A percentile compares a stretch with the other conserved stretches of the same genome.
phyloP scores from a whole-genome alignment of 2,113 vertebrate species.

The Diadophis punctatus region DNA sequence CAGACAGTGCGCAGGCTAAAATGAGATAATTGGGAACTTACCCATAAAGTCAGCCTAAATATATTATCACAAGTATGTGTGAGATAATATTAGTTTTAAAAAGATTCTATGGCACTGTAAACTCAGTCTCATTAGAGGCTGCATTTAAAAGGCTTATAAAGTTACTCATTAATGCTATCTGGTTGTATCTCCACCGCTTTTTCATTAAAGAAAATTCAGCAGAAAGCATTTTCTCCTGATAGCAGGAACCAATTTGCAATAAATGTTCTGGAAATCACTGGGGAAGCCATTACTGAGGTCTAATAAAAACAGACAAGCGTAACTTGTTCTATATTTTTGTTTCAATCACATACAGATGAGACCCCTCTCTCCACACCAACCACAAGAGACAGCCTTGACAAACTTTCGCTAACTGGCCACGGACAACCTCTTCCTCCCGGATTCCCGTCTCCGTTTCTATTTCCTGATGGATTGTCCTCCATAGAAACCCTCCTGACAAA shows the following conservation, averaged over 20 bases:
- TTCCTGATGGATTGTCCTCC: conserved; percentile 96
- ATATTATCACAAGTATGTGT: conserved; percentile 83
- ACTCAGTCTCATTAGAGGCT: conserved; percentile 86
- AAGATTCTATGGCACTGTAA: conserved; percentile 86
- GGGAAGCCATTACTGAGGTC: conserved; percentile 86
- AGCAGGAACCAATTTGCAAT: conserved; percentile 88
- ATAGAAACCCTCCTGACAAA: conserved; percentile 99
- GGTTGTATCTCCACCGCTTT: conserved; percentile 87
- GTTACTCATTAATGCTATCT: conserved; percentile 89
- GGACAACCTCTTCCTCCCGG: conserved; percentile 92
- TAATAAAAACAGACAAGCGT: conserved; percentile 89
- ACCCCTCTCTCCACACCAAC: conserved; percentile 93
- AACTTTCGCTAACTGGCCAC: conserved; percentile 92
- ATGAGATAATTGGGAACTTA: conserved; percentile 81
- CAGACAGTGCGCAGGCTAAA: conserved; percentile 70
- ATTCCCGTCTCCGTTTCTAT: conserved; percentile 97
- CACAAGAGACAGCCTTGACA: conserved; percentile 96
- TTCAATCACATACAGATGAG: conserved; percentile 94
- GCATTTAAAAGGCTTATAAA: conserved; percentile 88
- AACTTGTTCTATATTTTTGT: conserved; percentile 88
- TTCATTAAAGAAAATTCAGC: conserved; percentile 89
- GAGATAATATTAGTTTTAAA: conserved; percentile 88
- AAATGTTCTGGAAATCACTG: conserved; percentile 88
- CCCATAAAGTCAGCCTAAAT: conserved; percentile 79
- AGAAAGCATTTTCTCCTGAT: conserved; percentile 88